Evolutionary conservation across 2,888 invertebrate genomes (phyloP), one percentile per base, ranked within the genome.

Genomic region (Lysandra bellargus): DNA sequence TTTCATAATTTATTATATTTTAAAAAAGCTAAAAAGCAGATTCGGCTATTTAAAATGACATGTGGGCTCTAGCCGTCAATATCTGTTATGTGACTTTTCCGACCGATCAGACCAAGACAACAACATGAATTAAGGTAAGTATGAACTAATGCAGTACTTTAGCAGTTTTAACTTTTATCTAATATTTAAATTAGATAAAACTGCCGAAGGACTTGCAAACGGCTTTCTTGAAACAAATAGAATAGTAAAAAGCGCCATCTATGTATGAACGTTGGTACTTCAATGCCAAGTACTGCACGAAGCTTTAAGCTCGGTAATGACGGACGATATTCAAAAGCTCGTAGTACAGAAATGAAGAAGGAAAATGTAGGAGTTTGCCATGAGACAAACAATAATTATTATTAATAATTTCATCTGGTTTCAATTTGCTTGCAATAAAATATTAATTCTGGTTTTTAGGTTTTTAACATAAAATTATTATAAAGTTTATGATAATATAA

Each of bases 171-270:
- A 23, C 23, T 23, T 23, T 23, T 23, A 23, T 23, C 23, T 23
- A 23, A 23, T 23, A 23, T 23, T 49, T 49, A 12, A 12, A 49
- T 57, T 17, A 57, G 57, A 57, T 53, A 53, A 57, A 57, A 4
- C 17, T 57, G 57, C 17, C 4, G 4, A 17, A 57, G 4, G 57
- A 57, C 12, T 12, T 53, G 53, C 3, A 53, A 53, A 14, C 14
- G 57, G 4, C 57, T 17, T 57, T 57, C 1, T 57, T 57, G 4
- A 1, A 57, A 14, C 53, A 14, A 53, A 4, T 57, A 57, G 30
- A 30, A 12, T 3, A 64, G 0, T 23, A 30, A 64, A 81, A 44
- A 84, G 82, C 87, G 86, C 86, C 87, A 87, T 84, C 87, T 87
- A 75, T 84, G 12, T 5, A 9, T 78, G 80, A 78, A 64, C 40